These are phyloP conservation scores for Trichosurus vulpecula DNA, from an alignment of 2,797 vertebrate genomes.

Conservation along the genomic window DNA sequence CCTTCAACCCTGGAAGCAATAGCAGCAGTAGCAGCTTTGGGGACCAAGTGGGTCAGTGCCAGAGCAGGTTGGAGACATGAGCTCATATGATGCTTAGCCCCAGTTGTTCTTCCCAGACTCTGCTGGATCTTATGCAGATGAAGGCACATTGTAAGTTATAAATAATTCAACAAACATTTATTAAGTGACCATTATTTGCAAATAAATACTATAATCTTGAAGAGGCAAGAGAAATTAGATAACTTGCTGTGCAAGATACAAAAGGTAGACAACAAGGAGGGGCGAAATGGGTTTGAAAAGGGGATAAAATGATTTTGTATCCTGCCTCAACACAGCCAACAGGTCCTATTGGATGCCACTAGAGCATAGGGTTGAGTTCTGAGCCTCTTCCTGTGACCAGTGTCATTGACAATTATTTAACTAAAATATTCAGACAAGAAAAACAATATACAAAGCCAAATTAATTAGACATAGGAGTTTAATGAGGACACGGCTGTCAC, in stretches of 20 bases:
- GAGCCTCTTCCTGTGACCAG: background rate
- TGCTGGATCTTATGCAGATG: background rate
- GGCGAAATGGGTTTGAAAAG: background rate
- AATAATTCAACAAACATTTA: background rate
- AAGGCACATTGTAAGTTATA: background rate
- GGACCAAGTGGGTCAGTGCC: background rate
- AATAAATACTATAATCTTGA: background rate
- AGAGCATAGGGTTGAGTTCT: background rate
- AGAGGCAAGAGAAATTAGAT: background rate
- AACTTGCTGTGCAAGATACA: background rate
- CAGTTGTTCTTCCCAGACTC: background rate
- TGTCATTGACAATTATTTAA: background rate
- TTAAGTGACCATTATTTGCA: background rate
- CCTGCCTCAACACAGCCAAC: background rate
- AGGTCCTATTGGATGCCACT: background rate
- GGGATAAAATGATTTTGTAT: background rate
- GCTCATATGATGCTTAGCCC: background rate
- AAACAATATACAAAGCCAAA: background rate
- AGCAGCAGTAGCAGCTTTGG: background rate
- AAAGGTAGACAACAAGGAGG: background rate
- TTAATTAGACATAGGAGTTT: background rate
- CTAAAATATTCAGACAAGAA: background rate
- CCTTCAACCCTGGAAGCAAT: background rate
- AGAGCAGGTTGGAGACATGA: background rate
- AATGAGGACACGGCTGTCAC: background rate